Evolutionary conservation across 2,888 invertebrate species (phyloP), one percentile per base, ranked within the genome.

Genomic region (Drosophila longiperda): DNA sequence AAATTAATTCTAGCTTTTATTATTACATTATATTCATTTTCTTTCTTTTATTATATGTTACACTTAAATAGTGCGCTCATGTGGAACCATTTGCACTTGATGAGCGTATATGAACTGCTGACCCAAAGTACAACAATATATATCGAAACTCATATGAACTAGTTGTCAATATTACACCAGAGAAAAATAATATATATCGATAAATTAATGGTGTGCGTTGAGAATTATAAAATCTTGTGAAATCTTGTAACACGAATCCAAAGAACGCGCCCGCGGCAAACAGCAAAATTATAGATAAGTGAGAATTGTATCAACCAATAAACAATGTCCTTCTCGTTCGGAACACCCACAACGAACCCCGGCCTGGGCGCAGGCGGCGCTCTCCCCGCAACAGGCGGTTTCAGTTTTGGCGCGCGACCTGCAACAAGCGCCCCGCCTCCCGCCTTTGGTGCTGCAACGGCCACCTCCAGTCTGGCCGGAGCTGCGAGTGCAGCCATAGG

Each of bases 321-420:
- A 8, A 58, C 12, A 26, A 86, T 86, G 88, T 83, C 87, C 0
- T 85, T 83, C 54, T 74, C 83, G 12, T 83, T 86, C 32, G 55
- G 64, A 49, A 67, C 86, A 42, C 86, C 86, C 11, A 76, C 70
- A 26, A 54, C 79, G 1, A 86, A 76, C 40, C 17, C 75, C 9
- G 77, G 75, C 12, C 20, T 87, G 1, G 82, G 71, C 17, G 84
- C 71, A 12, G 62, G 61, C 1, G 49, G 73, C 17, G 66, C 73
- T 5, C 66, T 78, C 0, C 78, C 84, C 0, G 76, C 73, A 33
- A 15, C 67, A 33, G 68, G 70, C 17, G 79, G 32, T 1, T 87
- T 89, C 34, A 68, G 62, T 75, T 90, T 90, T 84, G 89, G 89
- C 72, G 80, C 79, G 74, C 83, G 85, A 49, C 71, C 82, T 0